Conservation (phyloP, 35 echinoderm and acorn worm genomes). For the Chiridota heheva region DNA sequence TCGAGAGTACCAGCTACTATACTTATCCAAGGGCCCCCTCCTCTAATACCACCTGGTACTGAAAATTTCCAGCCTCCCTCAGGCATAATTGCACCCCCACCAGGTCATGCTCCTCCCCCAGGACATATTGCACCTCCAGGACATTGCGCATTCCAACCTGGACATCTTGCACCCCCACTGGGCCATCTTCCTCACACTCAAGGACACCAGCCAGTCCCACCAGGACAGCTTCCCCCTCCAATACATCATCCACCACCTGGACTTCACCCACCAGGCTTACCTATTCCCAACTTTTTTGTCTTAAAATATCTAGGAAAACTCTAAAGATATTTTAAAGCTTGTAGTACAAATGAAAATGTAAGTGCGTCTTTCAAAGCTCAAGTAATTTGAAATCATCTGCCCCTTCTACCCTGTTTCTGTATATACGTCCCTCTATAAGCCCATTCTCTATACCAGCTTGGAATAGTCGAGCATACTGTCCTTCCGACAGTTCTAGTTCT, state of each 20-base stretch:
- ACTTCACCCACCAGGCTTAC: background rate
- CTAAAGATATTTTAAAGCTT: too few species aligned
- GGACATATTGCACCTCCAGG: background rate
- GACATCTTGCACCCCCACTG: too few species aligned
- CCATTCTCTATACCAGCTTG: too few species aligned
- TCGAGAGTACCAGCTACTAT: background rate
- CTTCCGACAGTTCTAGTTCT: too few species aligned
- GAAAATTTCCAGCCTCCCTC: background rate
- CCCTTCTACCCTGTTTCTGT: too few species aligned
- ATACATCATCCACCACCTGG: constrained; percentile 2
- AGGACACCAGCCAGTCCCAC: background rate
- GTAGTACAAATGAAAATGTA: too few species aligned
- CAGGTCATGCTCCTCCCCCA: constrained; percentile 13
- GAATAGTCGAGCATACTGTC: too few species aligned
- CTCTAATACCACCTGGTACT: background rate
- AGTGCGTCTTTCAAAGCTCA: too few species aligned
- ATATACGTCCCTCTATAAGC: too few species aligned
- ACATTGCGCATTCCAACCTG: background rate
- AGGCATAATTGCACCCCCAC: constrained; percentile 7
- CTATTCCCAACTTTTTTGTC: too few species aligned
- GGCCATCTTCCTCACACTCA: background rate
- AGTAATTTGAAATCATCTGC: too few species aligned
- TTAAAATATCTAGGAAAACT: too few species aligned
- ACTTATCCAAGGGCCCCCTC: constrained; percentile 9
- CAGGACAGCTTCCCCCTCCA: background rate